phyloP scores from a whole-genome alignment of 2,797 vertebrate species.

The Paguma larvata region DNA sequence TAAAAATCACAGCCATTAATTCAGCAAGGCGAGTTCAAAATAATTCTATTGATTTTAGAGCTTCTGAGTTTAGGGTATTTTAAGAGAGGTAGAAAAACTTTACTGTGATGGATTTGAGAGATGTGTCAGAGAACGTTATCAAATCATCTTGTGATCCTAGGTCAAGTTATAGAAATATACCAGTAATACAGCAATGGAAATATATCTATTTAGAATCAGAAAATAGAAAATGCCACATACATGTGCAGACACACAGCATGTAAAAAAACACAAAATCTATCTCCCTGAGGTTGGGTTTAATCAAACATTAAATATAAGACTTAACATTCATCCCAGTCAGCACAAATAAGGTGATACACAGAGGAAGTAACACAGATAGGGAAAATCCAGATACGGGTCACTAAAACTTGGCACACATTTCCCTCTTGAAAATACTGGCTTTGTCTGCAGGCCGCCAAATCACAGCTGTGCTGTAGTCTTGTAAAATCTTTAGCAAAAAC shows the following conservation, averaged over 20 bases:
- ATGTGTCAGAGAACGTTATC: constrained; percentile 37
- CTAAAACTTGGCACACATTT: not conserved
- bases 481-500: not conserved
- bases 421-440: constrained; percentile 25
- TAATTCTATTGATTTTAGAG: constrained; percentile 20
- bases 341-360: not conserved
- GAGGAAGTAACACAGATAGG: not conserved
- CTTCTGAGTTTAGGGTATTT: constrained; percentile 39
- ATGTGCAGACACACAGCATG: not conserved
- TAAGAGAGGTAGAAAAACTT: constrained; percentile 38
- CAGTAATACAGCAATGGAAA: constrained; percentile 9
- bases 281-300: constrained; percentile 18
- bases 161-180: not conserved
- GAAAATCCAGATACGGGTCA: constrained; percentile 30
- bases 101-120: constrained; percentile 3
- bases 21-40: constrained; percentile 55
- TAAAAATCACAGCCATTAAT: constrained; percentile 45
- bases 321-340: not conserved
- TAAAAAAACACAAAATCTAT: constrained; percentile 28
- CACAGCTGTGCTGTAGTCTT: not conserved
- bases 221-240: not conserved
- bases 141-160: not conserved
- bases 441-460: not conserved
- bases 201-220: not conserved
- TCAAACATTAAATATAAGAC: not conserved